Conservation (phyloP, 2,113 vertebrate species). For the Heptranchias perlo region DNA sequence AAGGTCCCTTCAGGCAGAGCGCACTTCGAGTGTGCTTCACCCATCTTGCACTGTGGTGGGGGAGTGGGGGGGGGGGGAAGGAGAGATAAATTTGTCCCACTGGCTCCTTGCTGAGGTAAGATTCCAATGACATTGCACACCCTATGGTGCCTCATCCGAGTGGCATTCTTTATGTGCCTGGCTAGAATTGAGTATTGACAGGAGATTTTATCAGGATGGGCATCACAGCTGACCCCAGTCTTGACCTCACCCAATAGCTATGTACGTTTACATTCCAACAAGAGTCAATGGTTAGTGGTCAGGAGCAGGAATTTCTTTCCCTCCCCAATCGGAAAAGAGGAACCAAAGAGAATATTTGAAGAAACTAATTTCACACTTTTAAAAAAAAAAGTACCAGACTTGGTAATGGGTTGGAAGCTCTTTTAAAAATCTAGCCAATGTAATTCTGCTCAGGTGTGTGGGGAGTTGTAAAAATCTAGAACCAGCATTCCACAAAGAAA, state of each 20-base stretch:
- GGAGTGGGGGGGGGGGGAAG: too few relatives aligned
- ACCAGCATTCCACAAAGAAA: background rate
- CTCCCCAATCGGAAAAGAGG: background rate
- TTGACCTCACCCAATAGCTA: background rate
- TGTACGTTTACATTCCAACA: background rate
- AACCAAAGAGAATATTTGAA: background rate
- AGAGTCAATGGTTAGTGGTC: background rate
- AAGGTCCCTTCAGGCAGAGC: too few relatives aligned
- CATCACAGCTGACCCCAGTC: background rate
- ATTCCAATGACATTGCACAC: too few relatives aligned
- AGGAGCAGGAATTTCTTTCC: background rate
- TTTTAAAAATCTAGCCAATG: background rate
- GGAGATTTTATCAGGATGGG: background rate
- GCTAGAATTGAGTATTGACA: background rate
- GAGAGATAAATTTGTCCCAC: too few relatives aligned
- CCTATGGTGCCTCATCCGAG: too few relatives aligned
- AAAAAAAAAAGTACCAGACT: background rate
- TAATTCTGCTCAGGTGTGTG: background rate
- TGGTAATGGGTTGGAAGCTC: background rate
- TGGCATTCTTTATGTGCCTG: background rate
- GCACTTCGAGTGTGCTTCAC: too few relatives aligned
- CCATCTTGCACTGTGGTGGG: too few relatives aligned
- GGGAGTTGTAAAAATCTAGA: background rate
- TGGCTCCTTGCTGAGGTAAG: too few relatives aligned
- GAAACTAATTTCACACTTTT: background rate